Evolutionary conservation across 2,797 vertebrate species (phyloP), one percentile per base, ranked within the genome.

Genomic region (Hemibagrus guttatus): DNA sequence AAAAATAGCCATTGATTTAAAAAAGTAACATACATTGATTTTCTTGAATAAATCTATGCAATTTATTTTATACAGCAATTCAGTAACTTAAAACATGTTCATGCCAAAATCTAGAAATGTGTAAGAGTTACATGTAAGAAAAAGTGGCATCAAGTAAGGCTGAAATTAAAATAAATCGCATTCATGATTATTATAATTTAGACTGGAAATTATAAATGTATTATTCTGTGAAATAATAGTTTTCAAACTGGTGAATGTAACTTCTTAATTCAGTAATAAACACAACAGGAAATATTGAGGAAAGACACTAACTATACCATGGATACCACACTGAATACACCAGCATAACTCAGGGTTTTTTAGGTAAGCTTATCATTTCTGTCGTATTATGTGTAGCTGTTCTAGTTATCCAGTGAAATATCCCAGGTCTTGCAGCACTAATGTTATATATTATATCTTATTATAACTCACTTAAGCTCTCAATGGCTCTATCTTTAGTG

Each of bases 401-500:
- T 68, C 28, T 9, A 49, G 46, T 49, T 49, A 49, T 49, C 35
- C 35, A 39, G 1, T 39, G 35, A 28, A 64, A 64, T 64, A 64
- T 64, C 63, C n/a, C 35, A 39, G 46, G 46, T 49, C 46, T 49
- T 49, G 46, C 1, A 9, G 46, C 46, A 49, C 46, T 49, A 8
- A 49, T 49, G 7, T 7, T 8, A 8, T 7, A 49, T 49, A 49
- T 49, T 6, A 49, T 9, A 17, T 31, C 31, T 12, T 28, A 66
- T 66, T 16, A 16, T 28, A 61, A 66, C 28, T 78, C 71, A 35
- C 71, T 49, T 68, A 89, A 85, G 87, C 91, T 93, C 84, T 87
- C 0, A 63, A 93, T 86, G 0, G 92, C 92, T 7, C 89, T n/a
- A 3, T 87, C 0, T 64, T 91, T 91, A 0, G 11, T 69, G 74